Evolutionary conservation across 2,888 invertebrate genomes (phyloP).

Genomic region (Chrysodeixis includens): DNA sequence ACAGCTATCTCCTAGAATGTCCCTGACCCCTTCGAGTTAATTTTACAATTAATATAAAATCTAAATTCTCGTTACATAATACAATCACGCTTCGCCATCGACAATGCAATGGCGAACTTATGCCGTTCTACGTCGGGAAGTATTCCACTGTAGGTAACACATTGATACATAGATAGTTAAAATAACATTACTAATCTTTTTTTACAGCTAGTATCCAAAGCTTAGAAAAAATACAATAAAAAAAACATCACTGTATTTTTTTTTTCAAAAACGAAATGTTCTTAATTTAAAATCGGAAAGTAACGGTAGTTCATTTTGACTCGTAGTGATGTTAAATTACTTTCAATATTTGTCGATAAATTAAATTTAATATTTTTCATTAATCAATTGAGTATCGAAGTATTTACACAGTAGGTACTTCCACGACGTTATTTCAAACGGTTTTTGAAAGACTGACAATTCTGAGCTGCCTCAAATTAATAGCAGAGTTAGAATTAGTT

Average conservation of each 20-base stretch:
- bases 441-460: conserved; percentile 58
- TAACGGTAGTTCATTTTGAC: background rate
- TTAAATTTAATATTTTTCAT: too few species aligned
- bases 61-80: conserved; percentile 56
- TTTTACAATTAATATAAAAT: conserved; percentile 68
- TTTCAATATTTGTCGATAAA: too few species aligned
- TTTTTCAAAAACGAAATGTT: background rate
- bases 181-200: background rate
- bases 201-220: background rate
- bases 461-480: conserved; percentile 51
- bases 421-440: conserved; percentile 21
- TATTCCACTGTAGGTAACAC: conserved; percentile 20
- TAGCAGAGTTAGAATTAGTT: conserved; percentile 22
- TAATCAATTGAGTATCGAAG: background rate
- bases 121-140: conserved; percentile 31
- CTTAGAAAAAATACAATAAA: background rate
- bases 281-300: background rate
- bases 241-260: background rate
- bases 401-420: conserved; percentile 27
- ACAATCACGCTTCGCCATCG: conserved; percentile 48
- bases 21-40: conserved; percentile 57
- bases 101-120: conserved; percentile 32
- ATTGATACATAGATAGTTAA: background rate
- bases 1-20: conserved; percentile 53
- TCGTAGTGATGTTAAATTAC: too few species aligned